Conservation (phyloP, 2,113 vertebrate species). For the Catharus bicknelli region DNA sequence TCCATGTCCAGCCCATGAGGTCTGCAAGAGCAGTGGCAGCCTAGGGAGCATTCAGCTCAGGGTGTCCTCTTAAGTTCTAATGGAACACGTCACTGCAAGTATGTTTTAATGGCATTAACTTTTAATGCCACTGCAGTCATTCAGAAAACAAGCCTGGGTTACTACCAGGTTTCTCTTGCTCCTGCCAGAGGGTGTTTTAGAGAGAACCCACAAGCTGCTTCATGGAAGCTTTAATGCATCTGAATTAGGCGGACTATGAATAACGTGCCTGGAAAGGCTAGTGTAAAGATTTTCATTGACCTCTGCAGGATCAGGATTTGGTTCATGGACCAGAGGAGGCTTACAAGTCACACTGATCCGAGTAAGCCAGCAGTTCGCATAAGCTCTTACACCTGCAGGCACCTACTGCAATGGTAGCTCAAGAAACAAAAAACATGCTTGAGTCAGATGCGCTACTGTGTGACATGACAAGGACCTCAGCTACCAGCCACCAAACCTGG, state of each 20-base stretch:
- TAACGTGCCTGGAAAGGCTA: not conserved
- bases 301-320: slow-evolving; percentile 37
- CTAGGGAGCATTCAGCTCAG: not conserved
- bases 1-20: not conserved
- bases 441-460: accelerated
- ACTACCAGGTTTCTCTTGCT: slow-evolving; percentile 7
- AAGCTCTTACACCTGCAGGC: not conserved
- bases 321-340: not conserved
- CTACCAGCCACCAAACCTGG: not conserved
- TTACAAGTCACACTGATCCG: not conserved
- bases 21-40: not conserved
- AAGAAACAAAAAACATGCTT: not conserved
- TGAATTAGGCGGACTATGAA: slow-evolving; percentile 47
- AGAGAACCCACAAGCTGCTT: slow-evolving; percentile 47
- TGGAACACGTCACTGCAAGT: slow-evolving; percentile 3
- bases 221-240: slow-evolving; percentile 33
- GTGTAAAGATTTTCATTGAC: slow-evolving; percentile 38
- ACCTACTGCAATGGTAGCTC: not conserved
- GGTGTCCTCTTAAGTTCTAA: slow-evolving; percentile 10
- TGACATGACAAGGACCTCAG: not conserved
- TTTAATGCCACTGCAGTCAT: slow-evolving; percentile 48
- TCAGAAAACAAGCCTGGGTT: slow-evolving; percentile 51
- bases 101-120: slow-evolving; percentile 59
- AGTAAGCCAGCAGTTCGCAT: not conserved
- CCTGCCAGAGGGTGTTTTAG: slow-evolving; percentile 47